A percentile compares a stretch with the other conserved stretches of the same genome.
Conservation (phyloP, 2,888 invertebrate genomes). For the Plagodis dolabraria region DNA sequence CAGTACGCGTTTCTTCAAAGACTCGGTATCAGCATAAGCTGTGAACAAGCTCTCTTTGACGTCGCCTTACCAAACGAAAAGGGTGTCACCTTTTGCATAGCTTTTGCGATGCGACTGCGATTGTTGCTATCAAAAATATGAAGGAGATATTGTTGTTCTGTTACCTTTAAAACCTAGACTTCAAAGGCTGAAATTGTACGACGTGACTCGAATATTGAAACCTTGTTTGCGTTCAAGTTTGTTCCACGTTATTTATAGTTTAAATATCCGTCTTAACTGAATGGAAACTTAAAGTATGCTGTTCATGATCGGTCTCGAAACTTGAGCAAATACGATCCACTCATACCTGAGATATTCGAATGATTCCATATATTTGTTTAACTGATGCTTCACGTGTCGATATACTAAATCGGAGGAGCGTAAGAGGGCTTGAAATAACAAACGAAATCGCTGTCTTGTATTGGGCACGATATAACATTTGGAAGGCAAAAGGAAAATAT, state of each 20-base stretch:
- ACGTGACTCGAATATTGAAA: conserved; percentile 30
- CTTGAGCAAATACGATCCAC: conserved; percentile 41
- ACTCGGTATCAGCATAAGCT: conserved; percentile 64
- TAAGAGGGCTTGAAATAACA: conserved; percentile 78
- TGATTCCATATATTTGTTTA: conserved; percentile 67
- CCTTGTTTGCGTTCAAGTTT: conserved; percentile 28
- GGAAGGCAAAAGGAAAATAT: conserved; percentile 79
- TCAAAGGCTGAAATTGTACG: conserved; percentile 27
- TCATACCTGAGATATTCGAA: conserved; percentile 48
- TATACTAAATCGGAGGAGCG: conserved; percentile 73
- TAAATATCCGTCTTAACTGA: conserved; percentile 30
- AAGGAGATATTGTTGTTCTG: conserved; percentile 45
- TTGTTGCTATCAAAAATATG: conserved; percentile 58
- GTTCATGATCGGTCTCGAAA: conserved; percentile 31
- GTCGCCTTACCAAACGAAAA: conserved; percentile 50
- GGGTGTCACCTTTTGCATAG: conserved; percentile 62
- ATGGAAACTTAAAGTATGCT: conserved; percentile 30
- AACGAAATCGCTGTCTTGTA: conserved; percentile 79
- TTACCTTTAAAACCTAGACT: conserved; percentile 41
- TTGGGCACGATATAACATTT: conserved; percentile 76
- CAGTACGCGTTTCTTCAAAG: conserved; percentile 64
- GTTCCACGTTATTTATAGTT: conserved; percentile 30
- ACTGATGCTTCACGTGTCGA: conserved; percentile 73
- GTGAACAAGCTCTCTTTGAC: conserved; percentile 63
- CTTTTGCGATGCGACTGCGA: conserved; percentile 46